Evolutionary conservation across 53 echinoderm and acorn worm genomes (phyloP).

Genomic region (Stichopus horrens): DNA sequence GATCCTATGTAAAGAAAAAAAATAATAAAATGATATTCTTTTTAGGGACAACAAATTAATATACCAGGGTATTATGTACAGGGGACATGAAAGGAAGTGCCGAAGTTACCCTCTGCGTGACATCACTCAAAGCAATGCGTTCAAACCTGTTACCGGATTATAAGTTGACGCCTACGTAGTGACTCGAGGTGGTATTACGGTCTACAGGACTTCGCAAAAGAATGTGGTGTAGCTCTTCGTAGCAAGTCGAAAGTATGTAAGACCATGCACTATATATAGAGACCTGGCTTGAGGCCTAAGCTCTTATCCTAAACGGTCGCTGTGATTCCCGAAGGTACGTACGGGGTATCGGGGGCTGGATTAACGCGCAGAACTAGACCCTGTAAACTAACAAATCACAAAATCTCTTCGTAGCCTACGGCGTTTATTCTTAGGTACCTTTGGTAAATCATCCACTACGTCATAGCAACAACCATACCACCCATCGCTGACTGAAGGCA

Average conservation of each 20-base stretch:
- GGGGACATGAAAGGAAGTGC: too few species aligned
- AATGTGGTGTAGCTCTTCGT: slow-evolving; percentile 4
- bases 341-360: neutral
- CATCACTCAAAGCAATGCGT: too few species aligned
- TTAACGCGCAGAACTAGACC: slow-evolving; percentile 17
- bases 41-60: too few species aligned
- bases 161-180: neutral
- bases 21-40: too few species aligned
- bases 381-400: slow-evolving; percentile 3
- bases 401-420: slow-evolving; percentile 8
- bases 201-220: slow-evolving; percentile 17
- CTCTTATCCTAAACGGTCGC: slow-evolving; percentile 18
- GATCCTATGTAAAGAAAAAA: too few species aligned
- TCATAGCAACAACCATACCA: neutral
- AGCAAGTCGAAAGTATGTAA: slow-evolving; percentile 17
- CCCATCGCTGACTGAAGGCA: neutral
- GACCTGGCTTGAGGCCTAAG: slow-evolving; percentile 26
- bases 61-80: too few species aligned
- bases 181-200: slow-evolving; percentile 12
- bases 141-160: too few species aligned
- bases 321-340: slow-evolving; percentile 22
- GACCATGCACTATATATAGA: slow-evolving; percentile 35
- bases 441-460: slow-evolving; percentile 7
- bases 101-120: too few species aligned
- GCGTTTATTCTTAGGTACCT: slow-evolving; percentile 7